phyloP scores from a whole-genome alignment of 2,113 vertebrate genomes.

The Crotophaga sulcirostris region DNA sequence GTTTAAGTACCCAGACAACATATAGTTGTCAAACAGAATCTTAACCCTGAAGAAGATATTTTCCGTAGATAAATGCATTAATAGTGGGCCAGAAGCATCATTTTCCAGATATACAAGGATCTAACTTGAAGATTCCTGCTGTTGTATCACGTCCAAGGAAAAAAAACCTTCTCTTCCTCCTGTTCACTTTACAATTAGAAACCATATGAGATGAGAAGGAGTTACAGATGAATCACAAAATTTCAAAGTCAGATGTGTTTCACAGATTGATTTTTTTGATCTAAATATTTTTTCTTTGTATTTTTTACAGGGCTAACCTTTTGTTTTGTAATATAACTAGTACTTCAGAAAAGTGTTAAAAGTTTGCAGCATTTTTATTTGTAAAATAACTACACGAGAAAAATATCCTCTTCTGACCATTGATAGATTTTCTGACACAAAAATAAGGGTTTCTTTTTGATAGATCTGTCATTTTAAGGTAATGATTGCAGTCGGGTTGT shows the following conservation, averaged over 20 bases:
- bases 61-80: background rate
- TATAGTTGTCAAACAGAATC: background rate
- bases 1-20: background rate
- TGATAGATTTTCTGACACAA: background rate
- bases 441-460: background rate
- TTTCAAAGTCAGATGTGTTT: slow-evolving; percentile 31
- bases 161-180: background rate
- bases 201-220: background rate
- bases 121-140: background rate
- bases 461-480: background rate
- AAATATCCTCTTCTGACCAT: background rate
- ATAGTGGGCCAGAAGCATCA: background rate
- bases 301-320: slow-evolving; percentile 32
- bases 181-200: slow-evolving; percentile 31
- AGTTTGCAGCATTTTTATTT: background rate
- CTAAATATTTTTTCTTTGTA: background rate
- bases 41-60: background rate
- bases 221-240: slow-evolving; percentile 15
- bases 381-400: background rate
- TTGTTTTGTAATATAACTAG: background rate
- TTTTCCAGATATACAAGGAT: background rate
- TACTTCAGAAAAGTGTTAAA: background rate
- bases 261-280: background rate
- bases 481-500: background rate
- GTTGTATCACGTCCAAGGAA: background rate